Conservation (phyloP, 2,113 vertebrate species). For the Nipponia nippon region DNA sequence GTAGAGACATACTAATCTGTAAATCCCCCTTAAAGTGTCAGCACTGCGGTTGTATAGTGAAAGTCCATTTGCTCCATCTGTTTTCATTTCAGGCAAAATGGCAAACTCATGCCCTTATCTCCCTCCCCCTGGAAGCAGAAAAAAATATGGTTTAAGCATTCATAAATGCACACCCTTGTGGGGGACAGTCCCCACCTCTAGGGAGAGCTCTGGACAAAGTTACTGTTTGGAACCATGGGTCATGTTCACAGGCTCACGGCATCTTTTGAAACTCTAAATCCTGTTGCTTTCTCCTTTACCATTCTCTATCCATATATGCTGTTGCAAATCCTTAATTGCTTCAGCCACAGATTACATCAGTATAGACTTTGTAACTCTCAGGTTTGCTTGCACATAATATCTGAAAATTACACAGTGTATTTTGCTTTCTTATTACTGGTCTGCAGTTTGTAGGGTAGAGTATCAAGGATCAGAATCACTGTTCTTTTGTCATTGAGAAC, state of each 20-base stretch:
- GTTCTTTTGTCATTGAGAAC: not conserved
- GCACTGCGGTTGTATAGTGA: not conserved
- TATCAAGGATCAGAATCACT: not conserved
- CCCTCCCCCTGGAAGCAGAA: not conserved
- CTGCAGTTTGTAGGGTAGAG: not conserved
- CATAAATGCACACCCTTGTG: not conserved
- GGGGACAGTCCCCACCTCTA: not conserved
- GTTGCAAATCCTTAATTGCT: not conserved
- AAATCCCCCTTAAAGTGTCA: not conserved
- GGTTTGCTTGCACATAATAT: not conserved
- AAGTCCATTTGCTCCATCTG: not conserved
- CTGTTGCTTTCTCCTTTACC: not conserved
- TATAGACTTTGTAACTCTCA: not conserved
- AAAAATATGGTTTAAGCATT: not conserved
- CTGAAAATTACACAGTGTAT: not conserved
- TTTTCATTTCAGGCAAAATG: not conserved
- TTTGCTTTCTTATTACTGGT: not conserved
- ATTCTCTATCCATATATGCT: not conserved
- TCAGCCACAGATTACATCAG: not conserved
- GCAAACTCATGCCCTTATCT: not conserved
- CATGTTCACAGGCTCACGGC: not conserved
- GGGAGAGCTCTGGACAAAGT: not conserved
- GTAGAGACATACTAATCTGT: not conserved
- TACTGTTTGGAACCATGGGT: not conserved
- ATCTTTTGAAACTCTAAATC: not conserved